These are phyloP conservation scores for Torymus aiolomorphi DNA, from an alignment of 2,888 invertebrate species.

Conservation along the genomic window DNA sequence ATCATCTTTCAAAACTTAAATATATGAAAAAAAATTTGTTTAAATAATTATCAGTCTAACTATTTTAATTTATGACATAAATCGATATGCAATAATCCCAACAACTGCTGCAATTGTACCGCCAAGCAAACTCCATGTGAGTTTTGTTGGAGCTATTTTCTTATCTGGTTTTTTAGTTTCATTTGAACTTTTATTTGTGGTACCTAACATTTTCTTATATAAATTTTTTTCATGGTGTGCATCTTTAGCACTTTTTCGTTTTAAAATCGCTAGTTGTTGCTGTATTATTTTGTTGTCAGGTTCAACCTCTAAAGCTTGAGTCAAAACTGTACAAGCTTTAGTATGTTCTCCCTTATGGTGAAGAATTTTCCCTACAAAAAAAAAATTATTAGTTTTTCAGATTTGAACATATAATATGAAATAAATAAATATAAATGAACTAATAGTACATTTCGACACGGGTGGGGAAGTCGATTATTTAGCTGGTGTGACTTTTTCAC, in stretches of 20 bases:
- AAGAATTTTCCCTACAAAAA: constrained; percentile 78
- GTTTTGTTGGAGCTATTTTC: constrained; percentile 73
- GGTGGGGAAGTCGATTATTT: no score
- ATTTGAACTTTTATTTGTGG: constrained; percentile 55
- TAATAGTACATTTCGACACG: no score
- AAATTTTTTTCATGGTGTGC: constrained; percentile 80
- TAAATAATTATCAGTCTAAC: constrained; percentile 24
- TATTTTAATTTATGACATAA: constrained; percentile 73
- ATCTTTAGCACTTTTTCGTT: constrained; percentile 79
- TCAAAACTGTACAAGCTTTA: constrained; percentile 82
- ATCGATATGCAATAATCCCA: constrained; percentile 85
- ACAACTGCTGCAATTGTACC: constrained; percentile 83
- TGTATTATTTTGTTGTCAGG: constrained; percentile 81
- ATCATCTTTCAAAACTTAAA: constrained; percentile 4
- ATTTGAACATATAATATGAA: not conserved
- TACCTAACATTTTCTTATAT: constrained; percentile 83
- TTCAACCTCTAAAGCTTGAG: constrained; percentile 80
- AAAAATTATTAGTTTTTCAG: not conserved
- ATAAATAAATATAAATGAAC: no score
- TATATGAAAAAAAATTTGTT: constrained; percentile 45
- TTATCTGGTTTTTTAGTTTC: constrained; percentile 55
- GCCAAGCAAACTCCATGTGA: constrained; percentile 83
- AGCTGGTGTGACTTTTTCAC: no score
- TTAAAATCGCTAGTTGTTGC: constrained; percentile 78
- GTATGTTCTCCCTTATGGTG: constrained; percentile 83